phyloP scores from a whole-genome alignment of 2,797 vertebrate genomes.

The Stomatorhinus walkeri region DNA sequence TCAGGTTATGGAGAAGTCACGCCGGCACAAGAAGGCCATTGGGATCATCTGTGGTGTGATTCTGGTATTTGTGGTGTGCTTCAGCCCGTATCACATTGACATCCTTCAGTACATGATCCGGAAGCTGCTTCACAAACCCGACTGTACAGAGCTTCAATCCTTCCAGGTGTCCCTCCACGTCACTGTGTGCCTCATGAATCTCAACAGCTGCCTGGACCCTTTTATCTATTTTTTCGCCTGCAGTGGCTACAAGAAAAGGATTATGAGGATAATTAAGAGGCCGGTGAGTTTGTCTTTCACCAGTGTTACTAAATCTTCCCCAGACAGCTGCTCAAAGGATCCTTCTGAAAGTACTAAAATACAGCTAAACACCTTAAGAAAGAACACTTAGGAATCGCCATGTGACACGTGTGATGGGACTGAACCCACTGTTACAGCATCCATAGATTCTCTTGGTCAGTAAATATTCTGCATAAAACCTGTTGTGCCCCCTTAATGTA shows the following conservation, averaged over 20 bases:
- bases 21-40: conserved; percentile 45
- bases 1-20: conserved; percentile 30
- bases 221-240: conserved; percentile 70
- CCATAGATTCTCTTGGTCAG: not conserved
- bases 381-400: not conserved
- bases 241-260: conserved; percentile 72
- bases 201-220: conserved; percentile 57
- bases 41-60: conserved; percentile 44
- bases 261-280: conserved; percentile 65
- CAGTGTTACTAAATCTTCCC: conserved; percentile 57
- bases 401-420: not conserved
- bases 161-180: conserved; percentile 59
- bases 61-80: conserved; percentile 47
- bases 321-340: conserved; percentile 59
- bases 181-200: conserved; percentile 55
- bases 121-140: conserved; percentile 33
- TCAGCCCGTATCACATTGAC: conserved; percentile 57
- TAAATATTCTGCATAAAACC: not conserved
- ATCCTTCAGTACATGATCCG: conserved; percentile 56
- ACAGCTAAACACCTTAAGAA: conserved; percentile 4
- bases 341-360: conserved; percentile 6
- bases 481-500: not conserved
- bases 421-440: not conserved
- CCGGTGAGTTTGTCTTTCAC: conserved; percentile 63
- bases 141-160: conserved; percentile 43